Conservation (phyloP, 2,888 invertebrate species). For the Phyllotreta striolata region DNA sequence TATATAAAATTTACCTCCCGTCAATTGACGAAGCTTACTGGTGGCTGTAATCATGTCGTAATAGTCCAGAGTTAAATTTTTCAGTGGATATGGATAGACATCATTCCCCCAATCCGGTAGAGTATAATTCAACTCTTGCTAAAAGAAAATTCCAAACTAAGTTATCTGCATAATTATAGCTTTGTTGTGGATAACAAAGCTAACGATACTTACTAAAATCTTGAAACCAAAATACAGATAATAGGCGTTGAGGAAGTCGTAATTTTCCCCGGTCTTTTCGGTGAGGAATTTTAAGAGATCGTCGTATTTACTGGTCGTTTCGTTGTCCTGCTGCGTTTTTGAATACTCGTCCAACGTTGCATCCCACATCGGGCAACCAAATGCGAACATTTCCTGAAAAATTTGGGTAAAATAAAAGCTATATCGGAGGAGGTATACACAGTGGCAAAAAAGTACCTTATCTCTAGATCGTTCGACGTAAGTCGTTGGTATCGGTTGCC, state of each 20-base stretch:
- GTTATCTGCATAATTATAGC: neutral
- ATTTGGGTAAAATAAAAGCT: no score
- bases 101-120: constrained; percentile 59
- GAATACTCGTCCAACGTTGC: constrained; percentile 22
- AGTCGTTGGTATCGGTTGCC: constrained; percentile 53
- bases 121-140: constrained; percentile 51
- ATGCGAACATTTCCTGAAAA: constrained; percentile 42
- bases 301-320: constrained; percentile 58
- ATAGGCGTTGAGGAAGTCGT: constrained; percentile 66
- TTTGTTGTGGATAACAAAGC: constrained; percentile 7
- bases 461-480: constrained; percentile 42
- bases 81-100: constrained; percentile 55
- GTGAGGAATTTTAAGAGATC: constrained; percentile 62
- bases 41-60: constrained; percentile 50
- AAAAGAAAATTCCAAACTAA: constrained; percentile 31
- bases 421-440: neutral
- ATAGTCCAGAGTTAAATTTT: constrained; percentile 51
- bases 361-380: constrained; percentile 39
- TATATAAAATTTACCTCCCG: constrained; percentile 39
- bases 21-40: constrained; percentile 46
- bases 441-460: constrained; percentile 32
- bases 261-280: constrained; percentile 61
- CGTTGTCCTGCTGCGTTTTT: constrained; percentile 57
- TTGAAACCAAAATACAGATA: constrained; percentile 63
- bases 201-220: constrained; percentile 39